phyloP scores from a whole-genome alignment of 2,113 vertebrate species.

The Dermatemys mawii region DNA sequence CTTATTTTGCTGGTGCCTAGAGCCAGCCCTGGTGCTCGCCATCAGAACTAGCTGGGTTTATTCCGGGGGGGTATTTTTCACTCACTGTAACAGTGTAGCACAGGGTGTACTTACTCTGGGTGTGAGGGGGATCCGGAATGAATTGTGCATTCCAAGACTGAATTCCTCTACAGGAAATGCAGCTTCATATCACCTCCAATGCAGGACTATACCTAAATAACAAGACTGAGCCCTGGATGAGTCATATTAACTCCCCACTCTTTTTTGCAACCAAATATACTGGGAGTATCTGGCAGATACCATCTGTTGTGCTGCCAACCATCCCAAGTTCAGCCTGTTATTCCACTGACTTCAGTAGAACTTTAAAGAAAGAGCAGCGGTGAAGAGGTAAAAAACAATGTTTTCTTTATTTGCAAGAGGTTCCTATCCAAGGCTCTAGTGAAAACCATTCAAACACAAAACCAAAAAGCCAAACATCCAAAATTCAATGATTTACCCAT shows the following conservation, averaged over 20 bases:
- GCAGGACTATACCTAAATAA: slow-evolving; percentile 51
- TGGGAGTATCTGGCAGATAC: slow-evolving; percentile 59
- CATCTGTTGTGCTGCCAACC: slow-evolving; percentile 46
- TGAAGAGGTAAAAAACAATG: background rate
- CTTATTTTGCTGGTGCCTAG: too few species aligned
- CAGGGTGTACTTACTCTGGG: background rate
- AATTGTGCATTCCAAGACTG: slow-evolving; percentile 32
- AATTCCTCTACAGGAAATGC: slow-evolving; percentile 47
- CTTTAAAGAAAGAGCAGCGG: slow-evolving; percentile 28
- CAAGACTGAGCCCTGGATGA: slow-evolving; percentile 53
- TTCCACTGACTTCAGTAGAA: slow-evolving; percentile 39
- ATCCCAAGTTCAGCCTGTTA: slow-evolving; percentile 48
- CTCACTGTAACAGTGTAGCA: slow-evolving; percentile 41
- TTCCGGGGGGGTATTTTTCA: slow-evolving; percentile 32
- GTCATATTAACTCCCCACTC: slow-evolving; percentile 68
- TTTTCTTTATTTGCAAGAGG: slow-evolving; percentile 24
- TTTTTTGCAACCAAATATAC: slow-evolving; percentile 44
- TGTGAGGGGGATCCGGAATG: slow-evolving; percentile 44
- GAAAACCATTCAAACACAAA: background rate
- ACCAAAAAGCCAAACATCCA: background rate
- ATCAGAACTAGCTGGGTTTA: background rate
- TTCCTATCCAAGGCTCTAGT: background rate
- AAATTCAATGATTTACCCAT: background rate
- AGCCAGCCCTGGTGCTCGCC: too few species aligned
- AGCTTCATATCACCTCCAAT: background rate